These are phyloP conservation scores for Crotalus viridis DNA, from an alignment of 2,113 vertebrate species.

Conservation along the genomic window DNA sequence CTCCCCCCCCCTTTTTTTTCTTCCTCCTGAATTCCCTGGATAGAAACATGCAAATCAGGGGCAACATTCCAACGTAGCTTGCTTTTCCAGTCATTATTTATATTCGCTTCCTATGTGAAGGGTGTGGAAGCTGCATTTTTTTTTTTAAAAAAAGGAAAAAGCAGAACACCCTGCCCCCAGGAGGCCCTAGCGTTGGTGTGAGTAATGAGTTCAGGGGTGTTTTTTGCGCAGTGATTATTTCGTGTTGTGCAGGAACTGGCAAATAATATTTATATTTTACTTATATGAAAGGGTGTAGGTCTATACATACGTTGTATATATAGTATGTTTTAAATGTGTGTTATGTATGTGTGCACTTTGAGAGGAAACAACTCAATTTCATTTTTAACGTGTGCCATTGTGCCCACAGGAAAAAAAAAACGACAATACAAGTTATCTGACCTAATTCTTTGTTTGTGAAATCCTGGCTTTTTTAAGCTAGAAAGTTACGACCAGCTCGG, in stretches of 20 bases:
- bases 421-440: too few species aligned
- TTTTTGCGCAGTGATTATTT: not conserved
- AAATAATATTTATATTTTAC: too few species aligned
- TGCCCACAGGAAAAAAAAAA: too few species aligned
- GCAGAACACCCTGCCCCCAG: not conserved
- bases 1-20: too few species aligned
- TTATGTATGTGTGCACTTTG: too few species aligned
- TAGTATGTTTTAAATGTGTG: too few species aligned
- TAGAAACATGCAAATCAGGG: not conserved
- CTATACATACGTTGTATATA: too few species aligned
- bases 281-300: too few species aligned
- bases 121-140: not conserved
- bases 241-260: not conserved
- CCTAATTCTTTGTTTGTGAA: not conserved
- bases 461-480: not conserved
- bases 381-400: too few species aligned
- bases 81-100: not conserved
- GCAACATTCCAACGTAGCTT: conserved; percentile 1
- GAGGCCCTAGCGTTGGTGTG: not conserved
- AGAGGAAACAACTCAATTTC: too few species aligned
- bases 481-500: not conserved
- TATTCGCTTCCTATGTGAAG: not conserved
- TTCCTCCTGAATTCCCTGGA: not conserved
- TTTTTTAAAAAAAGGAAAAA: not conserved
- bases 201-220: fast-evolving